Evolutionary conservation across 2,888 invertebrate genomes (phyloP).

Genomic region (Tachina fera): DNA sequence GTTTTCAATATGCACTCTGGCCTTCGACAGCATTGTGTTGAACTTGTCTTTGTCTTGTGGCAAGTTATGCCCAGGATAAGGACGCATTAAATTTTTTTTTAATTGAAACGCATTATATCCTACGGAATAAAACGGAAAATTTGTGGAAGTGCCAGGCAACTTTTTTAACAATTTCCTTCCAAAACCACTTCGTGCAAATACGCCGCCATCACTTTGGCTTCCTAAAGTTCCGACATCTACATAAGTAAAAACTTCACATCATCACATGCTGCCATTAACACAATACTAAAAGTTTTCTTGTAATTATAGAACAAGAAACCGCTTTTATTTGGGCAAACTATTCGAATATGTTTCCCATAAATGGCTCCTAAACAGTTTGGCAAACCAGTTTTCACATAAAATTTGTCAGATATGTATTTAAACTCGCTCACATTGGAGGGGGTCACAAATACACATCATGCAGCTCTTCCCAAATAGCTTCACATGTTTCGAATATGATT

Average conservation of each 20-base stretch:
- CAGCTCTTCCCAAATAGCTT: neutral
- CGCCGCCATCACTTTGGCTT: neutral
- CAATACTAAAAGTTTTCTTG: neutral
- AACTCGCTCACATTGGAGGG: neutral
- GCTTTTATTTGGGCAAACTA: slow-evolving; percentile 2
- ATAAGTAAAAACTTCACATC: no score
- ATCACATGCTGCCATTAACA: neutral
- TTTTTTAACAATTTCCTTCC: neutral
- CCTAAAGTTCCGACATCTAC: no score
- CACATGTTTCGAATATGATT: no score
- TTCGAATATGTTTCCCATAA: no score
- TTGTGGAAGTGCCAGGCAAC: neutral
- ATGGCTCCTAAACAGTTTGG: no score
- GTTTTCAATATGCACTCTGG: neutral
- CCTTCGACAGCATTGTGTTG: slow-evolving; percentile 9
- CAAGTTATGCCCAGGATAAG: no score
- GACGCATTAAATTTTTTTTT: no score
- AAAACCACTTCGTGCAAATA: neutral
- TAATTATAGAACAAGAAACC: neutral
- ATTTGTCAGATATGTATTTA: slow-evolving; percentile 1
- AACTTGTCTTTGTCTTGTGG: neutral
- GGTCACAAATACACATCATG: neutral
- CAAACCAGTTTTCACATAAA: neutral
- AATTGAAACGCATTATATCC: neutral
- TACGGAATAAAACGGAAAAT: neutral